Percentiles rank a stretch among this genome's conserved stretches.
These are phyloP conservation scores for Pedicia rivosa DNA, from an alignment of 2,888 invertebrate species.

Conservation along the genomic window DNA sequence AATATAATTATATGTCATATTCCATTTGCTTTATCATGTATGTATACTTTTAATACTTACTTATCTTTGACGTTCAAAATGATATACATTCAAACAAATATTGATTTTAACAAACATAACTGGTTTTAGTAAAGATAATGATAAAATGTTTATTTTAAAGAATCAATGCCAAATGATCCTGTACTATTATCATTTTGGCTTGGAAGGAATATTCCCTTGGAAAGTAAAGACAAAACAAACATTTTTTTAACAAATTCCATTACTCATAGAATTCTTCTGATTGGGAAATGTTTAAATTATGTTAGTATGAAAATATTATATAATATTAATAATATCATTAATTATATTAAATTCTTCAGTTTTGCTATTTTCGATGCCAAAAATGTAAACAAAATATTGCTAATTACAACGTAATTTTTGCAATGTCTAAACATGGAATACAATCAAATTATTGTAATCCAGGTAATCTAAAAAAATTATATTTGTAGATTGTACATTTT, in stretches of 20 bases:
- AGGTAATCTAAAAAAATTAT: constrained; percentile 21
- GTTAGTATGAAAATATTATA: constrained; percentile 13
- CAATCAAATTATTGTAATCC: constrained; percentile 70
- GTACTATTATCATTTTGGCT: constrained; percentile 65
- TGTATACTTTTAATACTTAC: too few species aligned
- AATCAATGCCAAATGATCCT: constrained; percentile 47
- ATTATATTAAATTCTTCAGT: too few species aligned
- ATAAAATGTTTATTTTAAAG: constrained; percentile 14
- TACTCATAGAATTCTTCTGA: constrained; percentile 41
- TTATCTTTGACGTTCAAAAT: too few species aligned
- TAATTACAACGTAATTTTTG: constrained; percentile 52
- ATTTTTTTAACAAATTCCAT: constrained; percentile 51
- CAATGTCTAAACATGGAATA: constrained; percentile 67
- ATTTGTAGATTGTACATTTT: neutral
- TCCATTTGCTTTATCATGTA: too few species aligned
- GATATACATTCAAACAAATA: too few species aligned
- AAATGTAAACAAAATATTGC: constrained; percentile 40
- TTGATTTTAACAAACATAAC: too few species aligned
- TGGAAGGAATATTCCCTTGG: constrained; percentile 56
- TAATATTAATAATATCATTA: too few species aligned
- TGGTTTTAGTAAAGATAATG: too few species aligned
- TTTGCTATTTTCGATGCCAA: constrained; percentile 39
- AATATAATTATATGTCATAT: neutral
- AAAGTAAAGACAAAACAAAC: constrained; percentile 42
- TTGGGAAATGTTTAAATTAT: constrained; percentile 23